Evolutionary conservation across 92 coral and sea anemone genomes (phyloP), one percentile per base, ranked within the genome.

Genomic region (Ricordea florida): DNA sequence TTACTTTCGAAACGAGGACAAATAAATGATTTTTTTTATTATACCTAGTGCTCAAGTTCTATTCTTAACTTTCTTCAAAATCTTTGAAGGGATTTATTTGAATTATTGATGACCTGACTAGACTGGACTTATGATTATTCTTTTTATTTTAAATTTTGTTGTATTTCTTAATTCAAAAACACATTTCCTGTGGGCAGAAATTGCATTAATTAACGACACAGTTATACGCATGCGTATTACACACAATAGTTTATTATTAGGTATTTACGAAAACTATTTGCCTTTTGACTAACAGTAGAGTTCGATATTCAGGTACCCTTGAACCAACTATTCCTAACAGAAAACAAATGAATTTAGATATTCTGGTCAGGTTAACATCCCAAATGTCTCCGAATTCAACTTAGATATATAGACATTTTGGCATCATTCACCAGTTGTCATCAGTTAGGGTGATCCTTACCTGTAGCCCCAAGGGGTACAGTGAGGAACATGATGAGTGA

Each of bases 401-500:
- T 1, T 30, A 10, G 3, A 10, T 0, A 29, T 2, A 61, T 46
- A 0, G 0, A 1, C 1, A 32, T 31, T 17, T n/a, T 2, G 2
- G 56, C 20, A 10, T 5, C 14, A 2, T 2, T 0, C 6, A 11
- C 0, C 0, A 4, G 15, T 13, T 43, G 82, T 89, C 94, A 90
- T 86, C 90, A 92, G 97, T 61, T 71, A 75, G 93, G 98, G 96
- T 90, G 90, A 93, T 93, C 98, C 98, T 93, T 90, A 90, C 96
- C 98, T 93, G 98, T 80, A 23, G 93, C 92, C 98, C 90, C 20
- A 27, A 71, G 86, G 90, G 98, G 92, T 93, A 79, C 96, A 90
- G 98, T 90, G 79, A 93, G 98, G 98, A 62, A 82, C 69, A 74
- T 93, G 98, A 93, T 93, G 98, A 93, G 29, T 23, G 74, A 88